Percentiles rank a stretch among this genome's conserved stretches.
Evolutionary conservation across 1,140 invertebrate species (phyloP).

Genomic region (Centruroides sculpturatus): DNA sequence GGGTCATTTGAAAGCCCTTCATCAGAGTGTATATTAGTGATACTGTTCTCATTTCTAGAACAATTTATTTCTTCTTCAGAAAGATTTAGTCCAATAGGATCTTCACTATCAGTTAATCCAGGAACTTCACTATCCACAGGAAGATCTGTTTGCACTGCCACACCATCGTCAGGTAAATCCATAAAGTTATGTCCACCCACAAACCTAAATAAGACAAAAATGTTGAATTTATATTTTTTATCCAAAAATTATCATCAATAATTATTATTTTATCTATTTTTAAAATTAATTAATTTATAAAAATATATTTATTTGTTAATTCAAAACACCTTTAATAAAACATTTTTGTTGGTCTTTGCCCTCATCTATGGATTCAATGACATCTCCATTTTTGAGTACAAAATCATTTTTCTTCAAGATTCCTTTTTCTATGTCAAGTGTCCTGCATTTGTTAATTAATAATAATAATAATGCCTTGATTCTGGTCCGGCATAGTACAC

Average conservation of each 20-base stretch:
- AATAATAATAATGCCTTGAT: too few relatives aligned
- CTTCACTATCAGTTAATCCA: slow-evolving; percentile 2
- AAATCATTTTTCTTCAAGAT: too few relatives aligned
- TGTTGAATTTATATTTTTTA: too few relatives aligned
- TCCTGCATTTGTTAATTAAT: too few relatives aligned
- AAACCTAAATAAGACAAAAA: not conserved
- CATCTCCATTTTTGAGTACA: too few relatives aligned
- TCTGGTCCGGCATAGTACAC: too few relatives aligned
- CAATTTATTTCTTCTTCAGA: slow-evolving; percentile 4
- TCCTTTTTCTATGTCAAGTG: too few relatives aligned
- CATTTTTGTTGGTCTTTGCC: too few relatives aligned
- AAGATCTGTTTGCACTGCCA: slow-evolving; percentile 3
- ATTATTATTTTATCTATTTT: not conserved
- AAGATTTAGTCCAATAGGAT: slow-evolving; percentile 5
- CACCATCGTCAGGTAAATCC: slow-evolving; percentile 13
- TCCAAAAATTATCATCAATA: not conserved
- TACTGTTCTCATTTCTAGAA: not conserved
- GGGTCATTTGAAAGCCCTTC: slow-evolving; percentile 3
- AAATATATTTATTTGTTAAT: too few relatives aligned
- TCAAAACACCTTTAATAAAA: too few relatives aligned
- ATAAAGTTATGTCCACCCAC: not conserved
- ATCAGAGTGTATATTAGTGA: not conserved
- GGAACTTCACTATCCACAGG: slow-evolving; percentile 1
- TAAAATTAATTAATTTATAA: too few relatives aligned
- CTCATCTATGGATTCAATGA: too few relatives aligned